Evolutionary conservation across 2,113 vertebrate species (phyloP), one percentile per base, ranked within the genome.

Genomic region (Mystacornis crossleyi): DNA sequence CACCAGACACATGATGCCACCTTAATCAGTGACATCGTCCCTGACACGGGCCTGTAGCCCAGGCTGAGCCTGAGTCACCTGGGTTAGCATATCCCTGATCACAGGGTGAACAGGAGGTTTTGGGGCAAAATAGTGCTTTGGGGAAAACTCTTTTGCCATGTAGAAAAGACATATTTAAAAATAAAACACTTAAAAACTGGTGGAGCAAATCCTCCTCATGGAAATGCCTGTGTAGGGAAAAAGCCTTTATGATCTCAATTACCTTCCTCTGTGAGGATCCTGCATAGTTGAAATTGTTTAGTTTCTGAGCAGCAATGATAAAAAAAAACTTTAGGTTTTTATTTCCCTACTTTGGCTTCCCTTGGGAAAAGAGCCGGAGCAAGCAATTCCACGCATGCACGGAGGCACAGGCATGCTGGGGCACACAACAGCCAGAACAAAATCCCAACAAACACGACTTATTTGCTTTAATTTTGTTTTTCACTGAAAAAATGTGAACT

Each of bases 261-360:
- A 87, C 91, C 89, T 91, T 78, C 84, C 70, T 82, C 81, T 87
- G 74, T 40, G 61, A 84, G 66, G 73, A 94, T 82, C 72, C 57
- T 78, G 55, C 96, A 94, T 95, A 94, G 79, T 86, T 95, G 96
- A 60, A 90, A 94, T 93, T 81, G 95, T 94, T 95, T 83, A 26
- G 81, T 83, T 95, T 83, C 90, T 93, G 92, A 95, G 55, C 60
- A 83, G 57, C 70, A 36, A 79, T 51, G 77, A 86, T 89, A 90
- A 92, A 95, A 85, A 92, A 80, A 62, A 34, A 38, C 80, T 94
- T 81, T 19, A 84, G 77, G 81, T 94, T 95, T 90, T 95, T 84
- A 92, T 95, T 96, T 95, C 73, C 75, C 75, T 90, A 9, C 88
- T 90, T 90, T 7, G 31, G 15, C 64, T 92, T 90, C 95, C 79